A percentile compares a stretch with the other conserved stretches of the same genome.
Conservation (phyloP, 1,140 invertebrate species). For the Achroia grisella region DNA sequence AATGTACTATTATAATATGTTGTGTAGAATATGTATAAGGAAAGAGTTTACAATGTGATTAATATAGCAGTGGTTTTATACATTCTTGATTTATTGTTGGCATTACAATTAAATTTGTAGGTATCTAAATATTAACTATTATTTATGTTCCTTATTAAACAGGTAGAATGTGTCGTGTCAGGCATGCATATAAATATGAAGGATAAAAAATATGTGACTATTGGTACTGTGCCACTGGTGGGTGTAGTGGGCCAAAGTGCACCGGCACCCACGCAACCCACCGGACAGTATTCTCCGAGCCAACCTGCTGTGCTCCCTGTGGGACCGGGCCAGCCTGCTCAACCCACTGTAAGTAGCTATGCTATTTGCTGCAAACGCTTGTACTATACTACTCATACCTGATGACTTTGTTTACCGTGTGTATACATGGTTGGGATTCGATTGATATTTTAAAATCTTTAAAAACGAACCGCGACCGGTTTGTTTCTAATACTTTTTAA, state of each 20-base stretch:
- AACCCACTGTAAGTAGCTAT: conserved; percentile 26
- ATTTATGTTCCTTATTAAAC: neutral
- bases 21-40: no score
- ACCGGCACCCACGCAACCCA: conserved; percentile 17
- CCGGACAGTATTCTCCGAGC: conserved; percentile 16
- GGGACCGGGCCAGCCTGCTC: conserved; percentile 33
- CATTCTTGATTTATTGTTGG: no score
- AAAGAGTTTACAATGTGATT: no score
- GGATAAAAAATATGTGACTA: conserved; percentile 56
- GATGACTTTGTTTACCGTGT: neutral
- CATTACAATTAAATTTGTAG: no score
- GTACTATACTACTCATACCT: neutral
- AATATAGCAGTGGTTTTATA: no score
- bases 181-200: conserved; percentile 53
- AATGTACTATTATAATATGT: no score
- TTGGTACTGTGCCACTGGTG: conserved; percentile 57
- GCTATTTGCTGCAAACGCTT: no score
- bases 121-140: no score
- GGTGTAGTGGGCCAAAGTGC: conserved; percentile 22
- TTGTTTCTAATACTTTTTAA: no score
- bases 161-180: conserved; percentile 61
- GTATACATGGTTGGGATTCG: no score
- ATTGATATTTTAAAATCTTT: no score
- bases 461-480: no score
- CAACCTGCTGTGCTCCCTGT: conserved; percentile 50